Evolutionary conservation across 2,888 invertebrate genomes (phyloP).

Genomic region (Macaria liturata): DNA sequence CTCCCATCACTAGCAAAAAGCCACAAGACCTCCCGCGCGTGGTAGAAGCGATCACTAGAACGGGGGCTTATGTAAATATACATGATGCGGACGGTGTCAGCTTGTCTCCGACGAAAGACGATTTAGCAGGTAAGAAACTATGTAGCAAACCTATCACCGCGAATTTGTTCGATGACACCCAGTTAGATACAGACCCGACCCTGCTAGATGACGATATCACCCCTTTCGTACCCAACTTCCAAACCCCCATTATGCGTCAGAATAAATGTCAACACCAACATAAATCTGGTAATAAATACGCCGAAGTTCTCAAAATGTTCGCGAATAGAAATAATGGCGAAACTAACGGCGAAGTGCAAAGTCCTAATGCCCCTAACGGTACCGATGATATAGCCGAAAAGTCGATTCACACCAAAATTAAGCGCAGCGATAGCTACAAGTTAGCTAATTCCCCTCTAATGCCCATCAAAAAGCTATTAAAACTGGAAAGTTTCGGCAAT

Average conservation of each 20-base stretch:
- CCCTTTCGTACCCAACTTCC: constrained; percentile 76
- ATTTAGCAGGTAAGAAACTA: constrained; percentile 87
- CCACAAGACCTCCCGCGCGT: constrained; percentile 68
- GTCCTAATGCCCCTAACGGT: constrained; percentile 37
- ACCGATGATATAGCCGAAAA: constrained; percentile 47
- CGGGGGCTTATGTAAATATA: constrained; percentile 89
- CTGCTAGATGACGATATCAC: constrained; percentile 57
- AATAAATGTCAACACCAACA: constrained; percentile 59
- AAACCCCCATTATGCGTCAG: constrained; percentile 72
- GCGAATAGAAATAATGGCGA: constrained; percentile 60
- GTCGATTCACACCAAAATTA: constrained; percentile 80
- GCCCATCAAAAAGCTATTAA: constrained; percentile 85
- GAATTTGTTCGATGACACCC: constrained; percentile 45
- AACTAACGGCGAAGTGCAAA: constrained; percentile 43
- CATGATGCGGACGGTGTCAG: constrained; percentile 85
- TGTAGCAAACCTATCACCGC: constrained; percentile 51
- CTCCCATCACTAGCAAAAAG: constrained; percentile 54
- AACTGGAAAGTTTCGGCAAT: constrained; percentile 73
- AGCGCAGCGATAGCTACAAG: constrained; percentile 93
- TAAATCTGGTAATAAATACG: constrained; percentile 65
- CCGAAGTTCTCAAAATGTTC: constrained; percentile 77
- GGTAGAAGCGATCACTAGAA: constrained; percentile 75
- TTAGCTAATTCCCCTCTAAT: constrained; percentile 89
- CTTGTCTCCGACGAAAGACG: constrained; percentile 84
- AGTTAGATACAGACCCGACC: constrained; percentile 50